phyloP scores from a whole-genome alignment of 1,140 invertebrate genomes.

The Camponotus pennsylvanicus region DNA sequence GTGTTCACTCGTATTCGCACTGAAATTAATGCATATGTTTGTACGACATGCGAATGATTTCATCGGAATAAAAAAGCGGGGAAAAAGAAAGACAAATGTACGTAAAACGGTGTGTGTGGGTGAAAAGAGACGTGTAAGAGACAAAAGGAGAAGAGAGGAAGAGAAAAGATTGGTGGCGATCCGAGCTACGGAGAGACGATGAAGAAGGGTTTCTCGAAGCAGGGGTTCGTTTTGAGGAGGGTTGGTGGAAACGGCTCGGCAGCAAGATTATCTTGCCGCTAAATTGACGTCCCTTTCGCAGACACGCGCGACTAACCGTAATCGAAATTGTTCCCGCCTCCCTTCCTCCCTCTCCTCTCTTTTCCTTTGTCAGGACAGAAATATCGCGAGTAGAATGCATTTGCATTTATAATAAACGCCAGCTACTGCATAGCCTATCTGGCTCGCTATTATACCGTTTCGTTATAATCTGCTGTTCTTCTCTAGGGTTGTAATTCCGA shows the following conservation, averaged over 20 bases:
- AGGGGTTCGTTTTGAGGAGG: slow-evolving; percentile 35
- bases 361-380: slow-evolving; percentile 31
- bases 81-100: neutral
- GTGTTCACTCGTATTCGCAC: slow-evolving; percentile 3
- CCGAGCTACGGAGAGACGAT: neutral
- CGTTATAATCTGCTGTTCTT: slow-evolving; percentile 26
- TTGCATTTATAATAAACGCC: slow-evolving; percentile 56
- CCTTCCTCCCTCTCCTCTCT: too few relatives aligned
- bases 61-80: neutral
- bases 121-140: neutral
- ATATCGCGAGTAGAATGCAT: slow-evolving; percentile 48
- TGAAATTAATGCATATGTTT: slow-evolving; percentile 1
- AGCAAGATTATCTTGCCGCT: slow-evolving; percentile 38
- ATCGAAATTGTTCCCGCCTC: slow-evolving; percentile 34
- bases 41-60: neutral
- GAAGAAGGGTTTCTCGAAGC: slow-evolving; percentile 2
- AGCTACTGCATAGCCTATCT: slow-evolving; percentile 19
- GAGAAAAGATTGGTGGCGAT: slow-evolving; percentile 1
- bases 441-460: slow-evolving; percentile 34
- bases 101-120: neutral
- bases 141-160: neutral
- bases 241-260: slow-evolving; percentile 7
- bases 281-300: slow-evolving; percentile 41
- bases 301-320: slow-evolving; percentile 43
- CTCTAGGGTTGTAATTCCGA: slow-evolving; percentile 31